Evolutionary conservation across 2,888 invertebrate species (phyloP).

Genomic region (Octonoba sinensis): DNA sequence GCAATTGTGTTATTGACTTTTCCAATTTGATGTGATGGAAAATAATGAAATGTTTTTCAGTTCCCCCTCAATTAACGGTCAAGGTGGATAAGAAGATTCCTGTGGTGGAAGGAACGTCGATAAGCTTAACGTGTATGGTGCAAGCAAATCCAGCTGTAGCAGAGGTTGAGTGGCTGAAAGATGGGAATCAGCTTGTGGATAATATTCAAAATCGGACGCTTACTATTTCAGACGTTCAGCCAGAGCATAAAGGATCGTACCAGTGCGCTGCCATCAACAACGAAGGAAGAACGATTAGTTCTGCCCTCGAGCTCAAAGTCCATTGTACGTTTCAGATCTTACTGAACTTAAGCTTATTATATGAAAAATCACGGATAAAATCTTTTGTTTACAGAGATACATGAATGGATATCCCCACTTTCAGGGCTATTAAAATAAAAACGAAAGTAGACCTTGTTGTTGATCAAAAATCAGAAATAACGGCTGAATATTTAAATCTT

Average conservation of each 20-base stretch:
- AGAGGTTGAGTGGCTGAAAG: conserved; percentile 65
- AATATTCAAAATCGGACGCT: conserved; percentile 38
- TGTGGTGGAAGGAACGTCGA: conserved; percentile 65
- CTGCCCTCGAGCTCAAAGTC: conserved; percentile 26
- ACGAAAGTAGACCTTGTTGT: too few species aligned
- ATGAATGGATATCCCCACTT: too few species aligned
- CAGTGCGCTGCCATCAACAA: conserved; percentile 54
- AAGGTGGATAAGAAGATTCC: conserved; percentile 41
- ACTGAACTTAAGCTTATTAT: too few species aligned
- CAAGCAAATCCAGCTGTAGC: conserved; percentile 66
- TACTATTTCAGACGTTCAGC: conserved; percentile 12
- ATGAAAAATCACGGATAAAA: too few species aligned
- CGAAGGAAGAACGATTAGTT: conserved; percentile 50
- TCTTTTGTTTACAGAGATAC: too few species aligned
- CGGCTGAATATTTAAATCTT: too few species aligned
- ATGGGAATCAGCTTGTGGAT: conserved; percentile 68
- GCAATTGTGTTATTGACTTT: not conserved
- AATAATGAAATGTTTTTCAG: conserved; percentile 21
- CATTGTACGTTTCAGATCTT: conserved; percentile 41
- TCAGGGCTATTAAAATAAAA: too few species aligned
- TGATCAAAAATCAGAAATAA: too few species aligned
- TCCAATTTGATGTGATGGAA: too few species aligned
- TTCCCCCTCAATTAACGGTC: conserved; percentile 44
- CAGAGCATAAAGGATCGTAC: conserved; percentile 53
- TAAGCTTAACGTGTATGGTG: conserved; percentile 65